phyloP scores from a whole-genome alignment of 1,140 invertebrate species.

The Branchinecta lynchi region DNA sequence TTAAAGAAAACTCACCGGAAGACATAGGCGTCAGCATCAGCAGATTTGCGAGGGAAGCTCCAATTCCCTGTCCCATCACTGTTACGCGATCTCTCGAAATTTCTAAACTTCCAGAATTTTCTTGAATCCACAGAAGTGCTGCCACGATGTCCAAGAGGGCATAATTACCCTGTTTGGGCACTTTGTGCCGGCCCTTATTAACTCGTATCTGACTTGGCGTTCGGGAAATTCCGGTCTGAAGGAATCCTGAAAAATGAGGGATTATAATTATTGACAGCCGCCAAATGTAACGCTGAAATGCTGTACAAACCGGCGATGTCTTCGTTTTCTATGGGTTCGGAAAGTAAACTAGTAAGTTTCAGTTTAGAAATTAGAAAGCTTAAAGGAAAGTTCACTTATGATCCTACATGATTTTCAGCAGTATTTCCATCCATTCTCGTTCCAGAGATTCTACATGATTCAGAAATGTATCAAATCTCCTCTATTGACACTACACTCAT shows the following conservation, averaged over 20 bases:
- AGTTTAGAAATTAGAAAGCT: too few relatives aligned
- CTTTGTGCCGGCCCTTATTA: conserved; percentile 11
- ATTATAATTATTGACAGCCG: too few relatives aligned
- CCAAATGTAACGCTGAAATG: too few relatives aligned
- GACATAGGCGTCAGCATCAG: conserved; percentile 24
- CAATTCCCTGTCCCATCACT: conserved; percentile 31
- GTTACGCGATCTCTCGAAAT: conserved; percentile 32
- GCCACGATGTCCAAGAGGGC: conserved; percentile 31
- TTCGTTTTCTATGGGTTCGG: too few relatives aligned
- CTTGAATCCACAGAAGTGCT: conserved; percentile 31
- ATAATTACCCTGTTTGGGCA: conserved; percentile 28
- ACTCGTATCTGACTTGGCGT: conserved; percentile 16
- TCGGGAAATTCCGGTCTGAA: conserved; percentile 15
- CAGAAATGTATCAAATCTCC: too few relatives aligned
- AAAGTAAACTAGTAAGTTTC: too few relatives aligned
- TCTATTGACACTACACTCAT: too few relatives aligned
- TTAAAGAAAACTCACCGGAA: conserved; percentile 14
- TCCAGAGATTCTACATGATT: too few relatives aligned
- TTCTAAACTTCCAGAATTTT: conserved; percentile 31
- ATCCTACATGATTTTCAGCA: too few relatives aligned
- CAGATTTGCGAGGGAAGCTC: conserved; percentile 26
- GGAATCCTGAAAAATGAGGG: conserved; percentile 13
- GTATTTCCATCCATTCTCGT: too few relatives aligned
- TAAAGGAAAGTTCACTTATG: too few relatives aligned
- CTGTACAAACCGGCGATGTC: too few relatives aligned